Evolutionary conservation across 2,797 vertebrate species (phyloP).

Genomic region (Pipistrellus kuhlii): DNA sequence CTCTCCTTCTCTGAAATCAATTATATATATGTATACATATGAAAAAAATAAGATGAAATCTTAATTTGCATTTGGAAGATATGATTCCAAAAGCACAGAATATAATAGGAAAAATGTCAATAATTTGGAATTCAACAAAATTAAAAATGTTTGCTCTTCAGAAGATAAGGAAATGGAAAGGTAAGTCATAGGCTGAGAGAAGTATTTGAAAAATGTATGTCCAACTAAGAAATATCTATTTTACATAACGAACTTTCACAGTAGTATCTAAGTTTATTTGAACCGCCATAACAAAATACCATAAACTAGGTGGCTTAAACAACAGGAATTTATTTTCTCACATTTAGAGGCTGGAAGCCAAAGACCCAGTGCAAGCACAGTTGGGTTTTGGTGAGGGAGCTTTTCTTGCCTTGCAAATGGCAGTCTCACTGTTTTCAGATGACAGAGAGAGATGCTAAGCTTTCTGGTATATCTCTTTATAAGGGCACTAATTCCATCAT

Average conservation of each 20-base stretch:
- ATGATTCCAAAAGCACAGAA: background rate
- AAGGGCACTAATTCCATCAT: background rate
- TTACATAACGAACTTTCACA: background rate
- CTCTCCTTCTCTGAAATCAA: too few relatives aligned
- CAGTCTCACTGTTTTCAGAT: too few relatives aligned
- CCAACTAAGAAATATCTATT: background rate
- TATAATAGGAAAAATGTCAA: background rate
- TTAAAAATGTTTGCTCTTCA: background rate
- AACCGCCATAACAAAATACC: background rate
- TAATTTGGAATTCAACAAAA: background rate
- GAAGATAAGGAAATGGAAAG: background rate
- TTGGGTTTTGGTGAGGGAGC: background rate
- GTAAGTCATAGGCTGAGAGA: background rate
- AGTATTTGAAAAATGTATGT: background rate
- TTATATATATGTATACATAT: too few relatives aligned
- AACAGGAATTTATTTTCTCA: background rate
- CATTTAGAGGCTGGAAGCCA: background rate
- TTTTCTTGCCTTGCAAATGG: background rate
- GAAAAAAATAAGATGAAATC: background rate
- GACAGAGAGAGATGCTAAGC: background rate
- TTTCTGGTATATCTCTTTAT: background rate
- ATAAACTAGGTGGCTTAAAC: background rate
- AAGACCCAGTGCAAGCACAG: background rate
- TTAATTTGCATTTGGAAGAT: constrained; percentile 11
- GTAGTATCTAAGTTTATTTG: background rate